phyloP scores from a whole-genome alignment of 2,113 vertebrate species.

The Boleophthalmus pectinirostris region DNA sequence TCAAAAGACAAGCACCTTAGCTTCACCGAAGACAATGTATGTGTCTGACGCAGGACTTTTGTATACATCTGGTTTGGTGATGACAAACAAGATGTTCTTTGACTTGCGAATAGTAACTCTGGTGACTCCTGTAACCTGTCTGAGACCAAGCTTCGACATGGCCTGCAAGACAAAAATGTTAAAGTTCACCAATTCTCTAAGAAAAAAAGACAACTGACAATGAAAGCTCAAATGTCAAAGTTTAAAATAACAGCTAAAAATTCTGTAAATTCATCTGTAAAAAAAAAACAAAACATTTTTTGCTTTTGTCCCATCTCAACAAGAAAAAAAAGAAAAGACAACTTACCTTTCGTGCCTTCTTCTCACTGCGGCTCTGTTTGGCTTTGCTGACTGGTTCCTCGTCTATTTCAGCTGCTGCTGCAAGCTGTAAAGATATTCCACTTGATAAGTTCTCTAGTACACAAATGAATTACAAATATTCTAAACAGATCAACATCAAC shows the following conservation, averaged over 20 bases:
- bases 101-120: conserved; percentile 98
- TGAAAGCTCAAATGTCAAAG: too few species aligned
- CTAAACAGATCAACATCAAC: background rate
- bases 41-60: conserved; percentile 98
- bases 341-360: conserved; percentile 97
- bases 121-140: conserved; percentile 97
- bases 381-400: conserved; percentile 99
- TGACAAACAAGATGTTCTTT: conserved; percentile 98
- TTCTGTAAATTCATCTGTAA: too few species aligned
- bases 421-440: conserved; percentile 77
- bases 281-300: too few species aligned
- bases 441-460: background rate
- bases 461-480: background rate
- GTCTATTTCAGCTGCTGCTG: conserved; percentile 96
- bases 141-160: conserved; percentile 97
- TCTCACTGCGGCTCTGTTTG: conserved; percentile 98
- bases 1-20: conserved; percentile 81
- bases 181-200: too few species aligned
- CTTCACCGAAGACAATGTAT: conserved; percentile 98
- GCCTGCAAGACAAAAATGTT: conserved; percentile 75
- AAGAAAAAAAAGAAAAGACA: background rate
- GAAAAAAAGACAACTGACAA: too few species aligned
- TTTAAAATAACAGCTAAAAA: too few species aligned
- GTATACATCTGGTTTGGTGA: conserved; percentile 98
- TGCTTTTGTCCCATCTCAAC: too few species aligned